These are phyloP conservation scores for Oscheius sp. DNA, from an alignment of 1,140 invertebrate genomes.

Conservation along the genomic window DNA sequence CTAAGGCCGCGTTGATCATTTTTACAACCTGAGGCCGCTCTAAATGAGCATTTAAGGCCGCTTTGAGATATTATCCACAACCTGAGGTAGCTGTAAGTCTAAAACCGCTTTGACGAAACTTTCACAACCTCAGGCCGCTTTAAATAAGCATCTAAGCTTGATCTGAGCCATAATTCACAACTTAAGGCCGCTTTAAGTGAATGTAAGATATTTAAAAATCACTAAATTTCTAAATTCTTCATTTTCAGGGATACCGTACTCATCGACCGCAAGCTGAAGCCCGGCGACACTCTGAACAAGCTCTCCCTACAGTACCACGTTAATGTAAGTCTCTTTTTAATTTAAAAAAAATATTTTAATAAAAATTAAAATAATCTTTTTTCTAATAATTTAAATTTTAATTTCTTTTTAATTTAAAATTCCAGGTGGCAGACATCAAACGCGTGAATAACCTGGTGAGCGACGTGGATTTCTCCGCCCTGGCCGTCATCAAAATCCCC, in stretches of 20 bases:
- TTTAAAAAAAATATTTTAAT: neutral
- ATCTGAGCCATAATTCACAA: too few relatives aligned
- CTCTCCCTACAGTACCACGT: slow-evolving; percentile 36
- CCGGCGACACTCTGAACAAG: slow-evolving; percentile 39
- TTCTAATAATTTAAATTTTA: neutral
- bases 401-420: slow-evolving; percentile 14
- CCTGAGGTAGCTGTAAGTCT: too few relatives aligned
- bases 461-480: slow-evolving; percentile 36
- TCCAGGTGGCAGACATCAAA: slow-evolving; percentile 40
- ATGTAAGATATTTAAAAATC: too few relatives aligned
- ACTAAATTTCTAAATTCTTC: too few relatives aligned
- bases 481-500: slow-evolving; percentile 36
- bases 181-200: too few relatives aligned
- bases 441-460: slow-evolving; percentile 34
- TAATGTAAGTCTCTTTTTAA: slow-evolving; percentile 25
- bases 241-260: slow-evolving; percentile 28
- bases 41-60: too few relatives aligned
- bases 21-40: too few relatives aligned
- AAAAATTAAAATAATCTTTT: neutral
- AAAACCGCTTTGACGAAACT: too few relatives aligned
- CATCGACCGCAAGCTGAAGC: slow-evolving; percentile 31
- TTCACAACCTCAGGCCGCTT: too few relatives aligned
- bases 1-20: too few relatives aligned
- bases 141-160: too few relatives aligned
- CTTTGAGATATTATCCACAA: too few relatives aligned